Base-by-base conservation (phyloP, 2,888 invertebrate species). In the Aricia artaxerxes region DNA sequence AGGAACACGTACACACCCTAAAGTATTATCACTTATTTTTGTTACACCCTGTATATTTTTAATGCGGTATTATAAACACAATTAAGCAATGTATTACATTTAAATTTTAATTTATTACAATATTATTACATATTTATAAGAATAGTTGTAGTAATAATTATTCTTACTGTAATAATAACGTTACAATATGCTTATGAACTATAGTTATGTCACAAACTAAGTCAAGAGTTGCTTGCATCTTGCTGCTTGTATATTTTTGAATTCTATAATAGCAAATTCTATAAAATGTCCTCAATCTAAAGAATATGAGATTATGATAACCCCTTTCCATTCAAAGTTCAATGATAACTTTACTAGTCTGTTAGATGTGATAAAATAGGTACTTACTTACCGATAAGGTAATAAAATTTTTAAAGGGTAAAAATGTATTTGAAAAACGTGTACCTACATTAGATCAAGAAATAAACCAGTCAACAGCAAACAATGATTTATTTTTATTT, bases 271-370 rank as follows among this genome's bases (percentile, higher is more conserved):
- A 31, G 11, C 1, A 64, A 31, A 24, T 64, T 64, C 11, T 31
- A 64, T 64, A 64, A 64, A 64, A 64, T 64, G 11, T 64, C 31
- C 24, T 11, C 11, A 64, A 64, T 3, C 11, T 24, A 24, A 24
- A 31, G 1, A 64, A 24, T 64, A 64, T 64, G 7, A 64, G 31
- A 31, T 64, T 4, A 64, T 64, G 31, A 69, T 38, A 35, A 38
- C 13, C 69, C 13, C 13, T 11, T 38, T 69, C 35, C 69, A 69
- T 35, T 16, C 4, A 35, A 69, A 57, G 57, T 4, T 57, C 57
- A 57, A 57, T 16, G 5, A 35, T 69, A 69, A 69, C 69, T 69
- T 69, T 69, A 38, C 69, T 69, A 69, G 69, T 69, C 69, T 16
- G 5, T 69, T 35, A 69, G 69, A 38, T 69, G 69, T 69, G 69